These are phyloP conservation scores for Sebastes diaconus DNA, from an alignment of 2,797 vertebrate genomes.

Conservation along the genomic window DNA sequence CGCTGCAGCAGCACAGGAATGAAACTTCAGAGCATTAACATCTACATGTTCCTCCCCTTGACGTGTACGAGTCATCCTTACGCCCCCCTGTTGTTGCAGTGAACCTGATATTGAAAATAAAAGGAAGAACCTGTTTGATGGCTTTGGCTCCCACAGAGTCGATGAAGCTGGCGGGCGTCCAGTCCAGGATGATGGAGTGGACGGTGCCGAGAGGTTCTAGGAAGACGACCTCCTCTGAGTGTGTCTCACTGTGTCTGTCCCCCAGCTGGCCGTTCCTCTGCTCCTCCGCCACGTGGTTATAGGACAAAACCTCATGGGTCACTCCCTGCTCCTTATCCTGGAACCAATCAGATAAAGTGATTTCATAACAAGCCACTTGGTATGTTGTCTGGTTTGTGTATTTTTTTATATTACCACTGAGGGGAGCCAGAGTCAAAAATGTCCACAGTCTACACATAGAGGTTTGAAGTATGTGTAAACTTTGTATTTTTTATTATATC, in stretches of 20 bases:
- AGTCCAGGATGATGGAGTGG: constrained; percentile 91
- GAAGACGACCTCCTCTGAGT: constrained; percentile 81
- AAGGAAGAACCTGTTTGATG: constrained; percentile 84
- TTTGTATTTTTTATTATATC: too few relatives aligned
- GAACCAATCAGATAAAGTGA: constrained; percentile 13
- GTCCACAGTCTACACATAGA: background rate
- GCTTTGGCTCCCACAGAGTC: constrained; percentile 95
- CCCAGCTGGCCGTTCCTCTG: constrained; percentile 80
- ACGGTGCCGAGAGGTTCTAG: constrained; percentile 73
- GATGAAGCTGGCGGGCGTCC: constrained; percentile 89
- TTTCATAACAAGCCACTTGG: background rate
- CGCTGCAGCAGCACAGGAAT: background rate
- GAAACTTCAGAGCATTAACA: background rate
- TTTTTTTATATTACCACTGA: background rate
- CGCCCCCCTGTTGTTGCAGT: background rate
- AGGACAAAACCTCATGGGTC: constrained; percentile 83
- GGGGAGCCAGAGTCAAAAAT: background rate
- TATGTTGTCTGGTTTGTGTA: background rate
- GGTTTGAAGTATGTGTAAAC: background rate
- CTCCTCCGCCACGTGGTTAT: constrained; percentile 47
- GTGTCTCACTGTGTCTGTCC: constrained; percentile 47
- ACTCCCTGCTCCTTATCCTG: constrained; percentile 77
- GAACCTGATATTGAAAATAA: background rate
- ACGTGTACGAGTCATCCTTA: background rate
- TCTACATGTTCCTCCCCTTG: background rate